Evolutionary conservation across 1,140 invertebrate genomes (phyloP), one percentile per base, ranked within the genome.

Genomic region (Drosophila quadrilineata): DNA sequence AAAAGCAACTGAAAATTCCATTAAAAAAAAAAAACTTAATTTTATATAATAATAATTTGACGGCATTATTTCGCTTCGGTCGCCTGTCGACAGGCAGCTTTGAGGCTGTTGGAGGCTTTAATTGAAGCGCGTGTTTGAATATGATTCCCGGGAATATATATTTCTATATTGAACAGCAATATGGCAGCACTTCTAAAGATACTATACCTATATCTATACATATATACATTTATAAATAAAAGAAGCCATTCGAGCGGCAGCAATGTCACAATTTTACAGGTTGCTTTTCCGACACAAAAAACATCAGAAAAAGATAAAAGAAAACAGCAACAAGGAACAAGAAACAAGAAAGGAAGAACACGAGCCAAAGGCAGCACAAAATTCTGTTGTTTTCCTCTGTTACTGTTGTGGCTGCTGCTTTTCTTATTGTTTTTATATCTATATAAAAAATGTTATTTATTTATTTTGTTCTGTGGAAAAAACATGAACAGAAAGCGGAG

Each of bases 231-330:
- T 33, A 40, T 50, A 73, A 75, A 85, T 71, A 64, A 73, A 73
- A 64, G 73, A 74, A 84, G 64, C 73, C 70, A 57, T 72, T 63
- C 49, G 33, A 33, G 53, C 60, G 73, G 74, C 84, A 79, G 66
- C 62, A 85, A 85, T 77, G 71, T 75, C 50, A 53, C 73, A 75
- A 85, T 71, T 71, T 79, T 85, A 79, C 67, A 68, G 71, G 74
- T 79, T 85, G 62, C 59, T 58, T 12, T 33, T 16, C 21, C 46
- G 67, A 69, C 72, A 73, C 70, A 52, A 76, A 72, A 82, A 60
- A n/a, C n/a, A n/a, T 36, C 1, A 36, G 17, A 36, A 12, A 36
- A 36, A 16, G 35, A 12, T 9, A 17, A 17, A 36, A 36, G 12
- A 36, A 8, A 16, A 6, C 14, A 16, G 14, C n/a, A n/a, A 24